These are phyloP conservation scores for Deilephila elpenor DNA, from an alignment of 2,888 invertebrate species.

Conservation along the genomic window DNA sequence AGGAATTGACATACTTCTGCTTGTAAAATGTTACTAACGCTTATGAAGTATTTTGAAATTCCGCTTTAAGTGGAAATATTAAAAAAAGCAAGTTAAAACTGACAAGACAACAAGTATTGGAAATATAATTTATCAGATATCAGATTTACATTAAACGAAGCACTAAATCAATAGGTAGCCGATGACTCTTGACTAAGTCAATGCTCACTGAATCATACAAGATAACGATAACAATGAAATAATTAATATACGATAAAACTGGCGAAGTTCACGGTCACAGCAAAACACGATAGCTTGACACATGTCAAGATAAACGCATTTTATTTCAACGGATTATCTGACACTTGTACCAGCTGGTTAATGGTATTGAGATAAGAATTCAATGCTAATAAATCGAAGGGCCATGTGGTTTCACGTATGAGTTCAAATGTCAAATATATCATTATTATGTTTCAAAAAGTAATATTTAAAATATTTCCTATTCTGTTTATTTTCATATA, in stretches of 20 bases:
- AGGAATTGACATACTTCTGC: too few relatives aligned
- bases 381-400: slow-evolving; percentile 3
- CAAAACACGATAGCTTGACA: slow-evolving; percentile 36
- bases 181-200: background rate
- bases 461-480: too few relatives aligned
- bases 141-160: background rate
- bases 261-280: background rate
- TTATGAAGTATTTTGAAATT: too few relatives aligned
- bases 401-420: background rate
- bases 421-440: too few relatives aligned
- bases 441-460: too few relatives aligned
- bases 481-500: too few relatives aligned
- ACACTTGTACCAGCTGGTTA: slow-evolving; percentile 35
- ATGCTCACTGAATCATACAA: background rate
- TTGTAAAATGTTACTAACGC: too few relatives aligned
- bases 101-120: too few relatives aligned
- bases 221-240: slow-evolving; percentile 1
- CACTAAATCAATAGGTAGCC: background rate
- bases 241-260: slow-evolving; percentile 4
- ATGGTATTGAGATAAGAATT: slow-evolving; percentile 40
- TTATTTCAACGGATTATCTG: slow-evolving; percentile 41
- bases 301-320: slow-evolving; percentile 39
- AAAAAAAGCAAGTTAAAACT: too few relatives aligned
- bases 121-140: background rate
- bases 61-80: too few relatives aligned